Conservation (phyloP, 1,140 invertebrate genomes). For the Achroia grisella region DNA sequence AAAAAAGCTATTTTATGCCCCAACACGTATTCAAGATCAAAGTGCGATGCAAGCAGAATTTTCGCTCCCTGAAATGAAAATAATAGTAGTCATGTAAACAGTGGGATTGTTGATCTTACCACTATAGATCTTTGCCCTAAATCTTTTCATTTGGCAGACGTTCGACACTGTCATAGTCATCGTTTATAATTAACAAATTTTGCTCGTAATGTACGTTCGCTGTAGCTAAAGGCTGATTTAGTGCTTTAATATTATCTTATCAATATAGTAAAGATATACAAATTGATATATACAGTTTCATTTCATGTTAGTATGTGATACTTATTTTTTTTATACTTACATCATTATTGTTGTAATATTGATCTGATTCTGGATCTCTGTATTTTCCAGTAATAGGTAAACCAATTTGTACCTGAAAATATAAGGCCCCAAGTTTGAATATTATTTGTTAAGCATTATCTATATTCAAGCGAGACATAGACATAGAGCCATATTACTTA, state of each 20-base stretch:
- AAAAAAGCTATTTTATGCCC: conserved; percentile 95
- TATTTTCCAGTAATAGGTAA: conserved; percentile 90
- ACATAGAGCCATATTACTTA: no score
- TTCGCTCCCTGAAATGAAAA: conserved; percentile 84
- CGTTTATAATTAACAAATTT: no score
- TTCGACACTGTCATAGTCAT: no score
- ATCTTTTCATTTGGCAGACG: no score
- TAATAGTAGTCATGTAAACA: not conserved
- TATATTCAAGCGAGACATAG: no score
- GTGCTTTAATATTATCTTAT: no score
- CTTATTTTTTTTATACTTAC: conserved; percentile 73
- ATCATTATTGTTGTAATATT: conserved; percentile 91
- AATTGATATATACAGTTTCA: no score
- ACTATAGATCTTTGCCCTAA: no score
- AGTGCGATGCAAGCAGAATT: conserved; percentile 92
- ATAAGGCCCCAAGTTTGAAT: not conserved
- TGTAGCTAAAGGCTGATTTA: no score
- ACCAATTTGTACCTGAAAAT: conserved; percentile 84
- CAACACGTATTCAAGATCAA: conserved; percentile 93
- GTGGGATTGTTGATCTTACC: no score
- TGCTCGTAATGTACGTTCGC: no score
- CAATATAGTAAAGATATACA: not conserved
- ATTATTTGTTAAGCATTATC: no score
- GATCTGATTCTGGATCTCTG: conserved; percentile 87
- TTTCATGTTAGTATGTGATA: not conserved